Conservation (phyloP, 2,888 invertebrate genomes). For the Chaitophorus viminalis region DNA sequence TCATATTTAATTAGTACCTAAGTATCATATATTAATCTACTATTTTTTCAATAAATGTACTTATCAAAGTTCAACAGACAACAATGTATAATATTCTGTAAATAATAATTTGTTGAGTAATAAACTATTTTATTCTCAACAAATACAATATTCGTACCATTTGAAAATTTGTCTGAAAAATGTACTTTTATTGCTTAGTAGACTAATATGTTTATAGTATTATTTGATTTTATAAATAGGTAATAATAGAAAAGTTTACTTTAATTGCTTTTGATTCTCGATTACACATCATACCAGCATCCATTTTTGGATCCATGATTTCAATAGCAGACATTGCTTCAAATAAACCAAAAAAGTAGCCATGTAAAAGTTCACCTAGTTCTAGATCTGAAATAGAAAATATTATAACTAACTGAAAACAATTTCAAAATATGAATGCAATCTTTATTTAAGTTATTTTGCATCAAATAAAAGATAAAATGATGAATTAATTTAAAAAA, state of each 20-base stretch:
- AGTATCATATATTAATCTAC: not conserved
- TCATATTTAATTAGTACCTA: not conserved
- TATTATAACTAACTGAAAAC: not conserved
- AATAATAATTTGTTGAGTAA: not conserved
- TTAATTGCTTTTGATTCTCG: slow-evolving; percentile 78
- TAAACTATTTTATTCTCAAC: not conserved
- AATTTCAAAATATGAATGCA: not conserved
- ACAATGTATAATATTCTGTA: not conserved
- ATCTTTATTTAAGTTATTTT: not conserved
- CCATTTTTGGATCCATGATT: slow-evolving; percentile 99
- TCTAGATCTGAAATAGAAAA: slow-evolving; percentile 74
- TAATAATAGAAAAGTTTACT: slow-evolving; percentile 17
- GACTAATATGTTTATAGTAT: not conserved
- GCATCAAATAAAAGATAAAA: not conserved
- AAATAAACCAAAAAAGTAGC: slow-evolving; percentile 89
- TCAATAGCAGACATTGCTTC: slow-evolving; percentile 99
- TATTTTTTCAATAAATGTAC: not conserved
- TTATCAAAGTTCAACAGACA: not conserved
- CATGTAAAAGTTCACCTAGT: slow-evolving; percentile 91
- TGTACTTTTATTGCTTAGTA: not conserved
- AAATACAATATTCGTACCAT: not conserved
- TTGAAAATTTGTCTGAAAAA: not conserved
- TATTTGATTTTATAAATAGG: not conserved
- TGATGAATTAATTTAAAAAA: too few species aligned
- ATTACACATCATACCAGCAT: slow-evolving; percentile 97